These are phyloP conservation scores for Elephantulus edwardii DNA, from an alignment of 2,113 vertebrate genomes.

Conservation along the genomic window DNA sequence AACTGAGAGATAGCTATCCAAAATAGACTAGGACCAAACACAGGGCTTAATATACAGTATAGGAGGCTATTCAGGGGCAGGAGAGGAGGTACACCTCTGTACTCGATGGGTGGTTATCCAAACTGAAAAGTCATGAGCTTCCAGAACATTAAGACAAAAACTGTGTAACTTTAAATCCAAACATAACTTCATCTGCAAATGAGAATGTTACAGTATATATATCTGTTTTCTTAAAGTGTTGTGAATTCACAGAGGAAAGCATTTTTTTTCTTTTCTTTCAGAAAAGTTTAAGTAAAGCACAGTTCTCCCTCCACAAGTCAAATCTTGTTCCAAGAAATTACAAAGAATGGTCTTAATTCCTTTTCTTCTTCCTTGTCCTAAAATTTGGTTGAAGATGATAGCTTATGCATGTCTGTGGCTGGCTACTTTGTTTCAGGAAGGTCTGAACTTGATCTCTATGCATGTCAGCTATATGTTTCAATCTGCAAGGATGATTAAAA, in stretches of 20 bases:
- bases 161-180: conserved; percentile 11
- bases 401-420: not conserved
- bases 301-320: not conserved
- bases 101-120: not conserved
- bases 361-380: not conserved
- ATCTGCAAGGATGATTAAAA: not conserved
- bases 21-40: not conserved
- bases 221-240: not conserved
- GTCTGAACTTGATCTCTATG: not conserved
- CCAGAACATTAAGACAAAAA: not conserved
- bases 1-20: not conserved
- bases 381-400: conserved; percentile 11
- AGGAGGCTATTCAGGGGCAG: not conserved
- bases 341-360: not conserved
- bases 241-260: not conserved
- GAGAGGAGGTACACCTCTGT: not conserved
- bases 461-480: not conserved
- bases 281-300: conserved; percentile 4
- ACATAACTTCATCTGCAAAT: not conserved
- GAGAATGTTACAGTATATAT: not conserved
- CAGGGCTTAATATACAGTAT: not conserved
- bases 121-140: not conserved
- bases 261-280: conserved; percentile 16
- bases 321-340: not conserved
- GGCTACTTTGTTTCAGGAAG: not conserved